Evolutionary conservation across 2,113 vertebrate species (phyloP), one percentile per base, ranked within the genome.

Genomic region (Poicephalus meyeri): DNA sequence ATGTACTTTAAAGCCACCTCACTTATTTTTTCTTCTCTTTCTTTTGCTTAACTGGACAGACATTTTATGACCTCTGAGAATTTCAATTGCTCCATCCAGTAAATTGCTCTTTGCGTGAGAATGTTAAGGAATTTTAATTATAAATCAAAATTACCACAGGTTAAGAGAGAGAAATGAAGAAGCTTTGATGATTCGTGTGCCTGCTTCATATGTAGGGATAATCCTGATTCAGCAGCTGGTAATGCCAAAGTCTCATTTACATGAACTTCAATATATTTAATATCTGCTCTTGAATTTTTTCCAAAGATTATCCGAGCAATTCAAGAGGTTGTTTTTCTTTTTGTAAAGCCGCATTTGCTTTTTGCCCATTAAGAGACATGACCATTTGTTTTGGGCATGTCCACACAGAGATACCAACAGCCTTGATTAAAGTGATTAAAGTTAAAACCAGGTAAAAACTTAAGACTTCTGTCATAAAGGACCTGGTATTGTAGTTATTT

Each of bases 191-290:
- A 71, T 80, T 88, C 18, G 91, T 88, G 4, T 66, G 18, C 24
- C 72, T 73, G 29, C 4, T 83, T 91, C 33, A 42, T 65, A 15
- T 0, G 0, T 39, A 85, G 12, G 49, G 5, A 80, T 70, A 90
- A 78, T 71, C 20, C 76, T 96, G 86, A 90, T 92, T 94, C 86
- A 93, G 95, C 88, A 93, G 56, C 39, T 52, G 15, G 11, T 84
- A 47, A 16, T 91, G 88, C 64, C 2, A 6, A 74, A 73, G 26
- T 65, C 63, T 87, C 4, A 0, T 80, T 88, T 83, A 63, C 10
- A 70, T 31, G 42, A 73, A 86, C 35, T 88, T 91, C 52, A 89
- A 11, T 58, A 42, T 65, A 83, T 71, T 90, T 90, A 96, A 80
- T 78, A 83, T 49, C 2, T 18, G 85, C 76, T 88, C 46, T 63